Evolutionary conservation across 2,797 vertebrate species (phyloP).

Genomic region (Falco cherrug): DNA sequence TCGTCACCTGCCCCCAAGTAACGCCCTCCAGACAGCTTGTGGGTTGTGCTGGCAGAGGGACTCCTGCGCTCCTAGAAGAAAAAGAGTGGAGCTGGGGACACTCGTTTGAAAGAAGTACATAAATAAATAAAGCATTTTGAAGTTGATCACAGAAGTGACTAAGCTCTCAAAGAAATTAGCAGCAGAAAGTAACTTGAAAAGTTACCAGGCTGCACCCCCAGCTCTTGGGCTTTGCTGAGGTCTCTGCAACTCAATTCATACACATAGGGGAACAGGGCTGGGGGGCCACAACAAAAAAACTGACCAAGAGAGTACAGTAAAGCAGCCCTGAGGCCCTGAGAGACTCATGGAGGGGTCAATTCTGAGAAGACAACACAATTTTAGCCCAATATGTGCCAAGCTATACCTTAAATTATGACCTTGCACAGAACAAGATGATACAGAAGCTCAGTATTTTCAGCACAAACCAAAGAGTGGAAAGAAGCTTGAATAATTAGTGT

Average conservation of each 20-base stretch:
- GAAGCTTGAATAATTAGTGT: neutral
- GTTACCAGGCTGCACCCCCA: neutral
- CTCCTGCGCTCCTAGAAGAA: neutral
- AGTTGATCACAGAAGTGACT: neutral
- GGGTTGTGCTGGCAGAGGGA: neutral
- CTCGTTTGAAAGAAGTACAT: neutral
- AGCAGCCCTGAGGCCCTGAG: neutral
- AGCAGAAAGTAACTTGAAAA: neutral
- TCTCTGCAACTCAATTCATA: neutral
- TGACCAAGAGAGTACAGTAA: neutral
- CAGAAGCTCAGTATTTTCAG: neutral
- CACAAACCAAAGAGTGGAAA: neutral
- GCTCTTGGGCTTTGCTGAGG: neutral
- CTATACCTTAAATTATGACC: neutral
- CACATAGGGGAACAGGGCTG: neutral
- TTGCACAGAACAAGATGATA: neutral
- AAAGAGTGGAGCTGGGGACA: neutral
- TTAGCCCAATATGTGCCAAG: neutral
- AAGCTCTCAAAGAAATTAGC: neutral
- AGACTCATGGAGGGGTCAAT: neutral
- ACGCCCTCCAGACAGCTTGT: neutral
- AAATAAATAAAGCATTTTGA: neutral
- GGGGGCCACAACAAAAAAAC: neutral
- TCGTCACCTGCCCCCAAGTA: neutral
- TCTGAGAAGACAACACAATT: neutral